Base-by-base conservation (phyloP, 2,797 vertebrate genomes). In the Rhodeus uyekii region DNA sequence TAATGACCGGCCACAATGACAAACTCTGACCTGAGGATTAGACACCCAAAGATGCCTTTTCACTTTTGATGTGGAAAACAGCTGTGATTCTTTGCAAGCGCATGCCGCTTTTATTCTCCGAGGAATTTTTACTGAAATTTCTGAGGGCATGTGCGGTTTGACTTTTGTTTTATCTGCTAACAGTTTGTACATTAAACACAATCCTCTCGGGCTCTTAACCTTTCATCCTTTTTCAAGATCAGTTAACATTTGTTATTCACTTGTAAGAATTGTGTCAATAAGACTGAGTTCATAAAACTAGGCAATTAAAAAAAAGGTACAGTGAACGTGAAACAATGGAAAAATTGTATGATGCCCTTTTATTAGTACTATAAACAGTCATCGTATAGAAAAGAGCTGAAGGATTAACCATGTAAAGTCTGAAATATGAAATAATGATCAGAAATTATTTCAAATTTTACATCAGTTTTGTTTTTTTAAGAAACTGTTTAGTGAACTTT, bases 1-100 rank as follows among this genome's bases (percentile, higher is more conserved):
- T 93, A 94, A 67, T 94, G 93, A 63, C 93, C 92, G 14, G 91
- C 93, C 61, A 93, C 92, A 71, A 93, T 48, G 5, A 93, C 80
- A 48, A 89, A 94, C 58, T 93, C 92, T 36, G 93, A 92, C 89
- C 92, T 94, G 80, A 55, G 24, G 76, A 22, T 34, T 1, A 81
- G 61, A 27, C 78, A 65, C 5, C 60, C 55, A 34, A 38, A 42
- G 14, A 72, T n/a, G 34, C 38, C 5, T 48, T 63, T 77, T 77
- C 39, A 77, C 58, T 64, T 48, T 39, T 64, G 42, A 24, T 48
- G 19, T 64, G 75, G 60, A 34, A 72, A 76, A 46, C 74, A 76
- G 18, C 38, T 61, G 36, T 32, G 38, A 44, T 53, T 1, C 13
- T 63, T 42, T 50, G 48, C 19, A 50, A 3, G 19, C 19, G 8